Base-by-base conservation (phyloP, 1,140 invertebrate species). In the Bombus polaris region DNA sequence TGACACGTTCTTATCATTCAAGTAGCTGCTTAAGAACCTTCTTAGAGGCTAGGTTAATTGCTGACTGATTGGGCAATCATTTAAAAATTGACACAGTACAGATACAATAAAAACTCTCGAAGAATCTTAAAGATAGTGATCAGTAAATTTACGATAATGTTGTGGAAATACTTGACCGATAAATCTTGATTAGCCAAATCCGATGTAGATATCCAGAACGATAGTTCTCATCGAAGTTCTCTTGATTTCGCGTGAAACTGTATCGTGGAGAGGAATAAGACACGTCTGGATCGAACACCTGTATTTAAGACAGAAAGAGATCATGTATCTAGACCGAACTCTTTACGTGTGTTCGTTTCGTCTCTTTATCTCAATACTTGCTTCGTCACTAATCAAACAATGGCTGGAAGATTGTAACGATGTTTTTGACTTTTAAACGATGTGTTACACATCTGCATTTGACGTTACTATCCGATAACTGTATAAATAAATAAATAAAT, bases 261-360 rank as follows among this genome's bases (percentile, higher is more conserved):
- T 62, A 35, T 25, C 72, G 18, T 37, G 39, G 2, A 53, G 3
- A 13, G 66, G 32, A 81, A 25, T 81, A 75, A 70, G 44, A 13
- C 44, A 12, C 18, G 6, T 42, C 25, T 74, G 35, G 35, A 35
- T 57, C 37, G 57, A 59, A 44, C 44, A 75, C 70, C 79, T 81
- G 44, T 81, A 85, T 81, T 81, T 85, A 81, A 81, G 22, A 85
- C 71, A 81, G 68, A 74, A 74, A 66, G 47, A 73, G 25, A 74
- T 81, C 22, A 39, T 68, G 59, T 57, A 81, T 68, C 44, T 28
- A 3, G 12, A 75, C 35, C 25, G 10, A 42, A 65, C 5, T 37
- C 22, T 2, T 35, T 15, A 28, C 44, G 0, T 22, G 42, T 37
- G 1, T 37, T 28, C n/a, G n/a, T 57, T 42, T 44, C 13, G 10